A percentile compares a stretch with the other conserved stretches of the same genome.
Evolutionary conservation across 2,888 invertebrate species (phyloP).

Genomic region (Epistrophella euchroma): DNA sequence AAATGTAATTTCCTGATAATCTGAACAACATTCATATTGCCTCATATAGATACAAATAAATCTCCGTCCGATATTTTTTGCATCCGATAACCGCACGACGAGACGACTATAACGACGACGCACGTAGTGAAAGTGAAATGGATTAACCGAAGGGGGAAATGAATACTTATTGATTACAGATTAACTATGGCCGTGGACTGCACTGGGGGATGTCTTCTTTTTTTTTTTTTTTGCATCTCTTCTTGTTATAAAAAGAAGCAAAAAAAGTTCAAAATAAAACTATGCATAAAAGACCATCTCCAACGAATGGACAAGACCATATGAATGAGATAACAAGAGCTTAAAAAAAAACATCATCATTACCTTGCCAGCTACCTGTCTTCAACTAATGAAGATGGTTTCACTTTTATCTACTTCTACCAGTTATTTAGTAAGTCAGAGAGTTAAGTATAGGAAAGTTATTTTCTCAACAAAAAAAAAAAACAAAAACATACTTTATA

Average conservation of each 20-base stretch:
- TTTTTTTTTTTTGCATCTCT: neutral
- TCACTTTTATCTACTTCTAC: constrained; percentile 15
- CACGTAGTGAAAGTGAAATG: constrained; percentile 31
- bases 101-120: neutral
- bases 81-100: neutral
- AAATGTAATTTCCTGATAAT: constrained; percentile 11
- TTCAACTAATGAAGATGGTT: constrained; percentile 9
- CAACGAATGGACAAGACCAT: neutral
- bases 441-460: constrained; percentile 19
- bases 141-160: constrained; percentile 9
- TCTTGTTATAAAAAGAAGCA: neutral
- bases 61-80: neutral
- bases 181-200: neutral
- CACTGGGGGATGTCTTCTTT: neutral
- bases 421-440: neutral
- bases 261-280: neutral
- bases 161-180: constrained; percentile 24
- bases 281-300: neutral
- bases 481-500: neutral
- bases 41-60: neutral
- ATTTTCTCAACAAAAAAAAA: neutral
- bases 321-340: constrained; percentile 9
- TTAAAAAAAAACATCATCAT: constrained; percentile 1
- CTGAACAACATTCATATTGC: neutral
- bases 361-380: constrained; percentile 20